Evolutionary conservation across 2,888 invertebrate genomes (phyloP).

Genomic region (Mactromeris polynyma): DNA sequence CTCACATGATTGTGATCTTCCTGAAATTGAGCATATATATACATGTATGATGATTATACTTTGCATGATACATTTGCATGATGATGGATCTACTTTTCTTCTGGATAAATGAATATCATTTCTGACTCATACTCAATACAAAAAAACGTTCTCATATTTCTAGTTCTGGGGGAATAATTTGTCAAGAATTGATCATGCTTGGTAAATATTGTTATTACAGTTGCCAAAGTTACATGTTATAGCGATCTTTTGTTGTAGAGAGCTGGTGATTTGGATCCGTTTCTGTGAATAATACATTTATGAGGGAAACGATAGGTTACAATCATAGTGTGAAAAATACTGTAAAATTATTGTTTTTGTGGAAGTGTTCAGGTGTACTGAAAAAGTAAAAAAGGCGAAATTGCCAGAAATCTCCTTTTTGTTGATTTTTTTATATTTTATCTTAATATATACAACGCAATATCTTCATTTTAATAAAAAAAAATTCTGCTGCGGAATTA

Average conservation of each 20-base stretch:
- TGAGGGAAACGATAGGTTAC: background rate
- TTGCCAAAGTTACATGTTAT: slow-evolving; percentile 4
- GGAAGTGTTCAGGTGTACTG: no score
- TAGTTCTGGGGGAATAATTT: slow-evolving; percentile 12
- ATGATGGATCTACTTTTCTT: slow-evolving; percentile 6
- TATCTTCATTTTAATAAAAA: no score
- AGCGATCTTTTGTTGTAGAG: background rate
- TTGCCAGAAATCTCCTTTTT: no score
- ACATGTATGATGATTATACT: background rate
- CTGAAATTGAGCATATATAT: background rate
- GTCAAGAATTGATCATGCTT: slow-evolving; percentile 14
- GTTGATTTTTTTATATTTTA: no score
- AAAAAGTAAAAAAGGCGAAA: no score
- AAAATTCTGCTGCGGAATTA: no score
- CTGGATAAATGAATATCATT: background rate
- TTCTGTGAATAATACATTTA: background rate
- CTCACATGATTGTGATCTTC: background rate
- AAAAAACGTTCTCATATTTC: slow-evolving; percentile 4
- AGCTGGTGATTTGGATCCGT: background rate
- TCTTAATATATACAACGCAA: no score
- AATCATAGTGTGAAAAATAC: no score
- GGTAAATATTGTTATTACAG: slow-evolving; percentile 16
- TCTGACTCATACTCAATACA: slow-evolving; percentile 1
- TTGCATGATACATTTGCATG: background rate
- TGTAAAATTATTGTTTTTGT: no score